These are phyloP conservation scores for Phalera bucephala DNA, from an alignment of 2,888 invertebrate species.

Conservation along the genomic window DNA sequence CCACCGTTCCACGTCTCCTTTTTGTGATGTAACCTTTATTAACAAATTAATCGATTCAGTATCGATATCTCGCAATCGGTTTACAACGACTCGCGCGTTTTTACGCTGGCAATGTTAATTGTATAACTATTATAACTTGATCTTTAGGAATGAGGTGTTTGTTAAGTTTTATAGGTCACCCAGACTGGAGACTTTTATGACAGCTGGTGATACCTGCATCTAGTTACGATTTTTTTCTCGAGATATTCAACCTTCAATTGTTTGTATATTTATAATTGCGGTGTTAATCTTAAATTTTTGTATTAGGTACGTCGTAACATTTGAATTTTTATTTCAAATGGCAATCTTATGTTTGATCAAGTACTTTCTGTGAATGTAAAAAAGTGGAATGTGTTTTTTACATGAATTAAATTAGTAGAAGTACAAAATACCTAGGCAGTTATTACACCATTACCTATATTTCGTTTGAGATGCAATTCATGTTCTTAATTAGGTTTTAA, in stretches of 20 bases:
- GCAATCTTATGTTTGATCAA: no score
- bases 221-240: constrained; percentile 14
- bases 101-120: constrained; percentile 24
- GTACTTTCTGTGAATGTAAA: no score
- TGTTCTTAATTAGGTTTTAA: neutral
- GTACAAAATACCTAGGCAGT: no score
- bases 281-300: constrained; percentile 40
- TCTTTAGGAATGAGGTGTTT: constrained; percentile 8
- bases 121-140: constrained; percentile 22
- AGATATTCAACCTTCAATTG: constrained; percentile 41
- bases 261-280: constrained; percentile 35
- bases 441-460: no score
- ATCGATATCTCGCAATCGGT: constrained; percentile 50
- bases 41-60: constrained; percentile 41
- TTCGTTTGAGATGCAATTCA: neutral
- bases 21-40: constrained; percentile 47
- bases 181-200: constrained; percentile 23
- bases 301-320: constrained; percentile 23
- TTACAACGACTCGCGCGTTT: constrained; percentile 31
- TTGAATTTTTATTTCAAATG: constrained; percentile 32
- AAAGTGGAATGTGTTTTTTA: no score
- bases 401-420: no score
- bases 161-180: constrained; percentile 7
- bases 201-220: constrained; percentile 33
- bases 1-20: constrained; percentile 30